Percentiles rank a stretch among this genome's conserved stretches.
Evolutionary conservation across 2,797 vertebrate genomes (phyloP).

Genomic region (Telmatherina bonti): DNA sequence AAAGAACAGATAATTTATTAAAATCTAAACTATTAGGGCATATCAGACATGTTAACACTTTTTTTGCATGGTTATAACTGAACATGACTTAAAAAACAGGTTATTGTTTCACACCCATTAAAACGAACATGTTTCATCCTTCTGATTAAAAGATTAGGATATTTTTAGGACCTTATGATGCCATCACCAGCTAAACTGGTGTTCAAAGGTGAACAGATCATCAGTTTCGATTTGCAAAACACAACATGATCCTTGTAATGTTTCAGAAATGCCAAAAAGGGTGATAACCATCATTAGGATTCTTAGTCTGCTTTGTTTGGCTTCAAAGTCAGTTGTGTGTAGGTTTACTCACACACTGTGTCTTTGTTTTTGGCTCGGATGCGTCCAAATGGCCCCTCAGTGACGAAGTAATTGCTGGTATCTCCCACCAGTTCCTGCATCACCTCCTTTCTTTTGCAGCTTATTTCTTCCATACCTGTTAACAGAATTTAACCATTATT

Average conservation of each 20-base stretch:
- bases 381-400: conserved; percentile 77
- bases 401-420: conserved; percentile 56
- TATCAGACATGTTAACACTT: background rate
- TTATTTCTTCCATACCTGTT: conserved; percentile 82
- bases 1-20: background rate
- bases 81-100: too few species aligned
- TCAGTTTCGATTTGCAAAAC: too few species aligned
- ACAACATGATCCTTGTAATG: too few species aligned
- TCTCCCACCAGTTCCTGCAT: conserved; percentile 75
- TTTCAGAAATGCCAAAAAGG: too few species aligned
- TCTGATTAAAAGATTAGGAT: too few species aligned
- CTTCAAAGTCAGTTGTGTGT: background rate
- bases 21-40: background rate
- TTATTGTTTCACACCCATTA: too few species aligned
- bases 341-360: conserved; percentile 63
- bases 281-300: too few species aligned
- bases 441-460: conserved; percentile 79
- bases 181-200: too few species aligned
- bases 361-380: conserved; percentile 67
- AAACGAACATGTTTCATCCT: too few species aligned
- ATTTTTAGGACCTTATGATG: too few species aligned
- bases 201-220: too few species aligned
- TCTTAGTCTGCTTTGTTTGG: background rate
- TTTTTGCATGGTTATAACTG: too few species aligned
- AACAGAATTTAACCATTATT: background rate